A percentile compares a stretch with the other conserved stretches of the same genome.
Conservation (phyloP, 2,113 vertebrate genomes). For the Sigmodon hispidus region DNA sequence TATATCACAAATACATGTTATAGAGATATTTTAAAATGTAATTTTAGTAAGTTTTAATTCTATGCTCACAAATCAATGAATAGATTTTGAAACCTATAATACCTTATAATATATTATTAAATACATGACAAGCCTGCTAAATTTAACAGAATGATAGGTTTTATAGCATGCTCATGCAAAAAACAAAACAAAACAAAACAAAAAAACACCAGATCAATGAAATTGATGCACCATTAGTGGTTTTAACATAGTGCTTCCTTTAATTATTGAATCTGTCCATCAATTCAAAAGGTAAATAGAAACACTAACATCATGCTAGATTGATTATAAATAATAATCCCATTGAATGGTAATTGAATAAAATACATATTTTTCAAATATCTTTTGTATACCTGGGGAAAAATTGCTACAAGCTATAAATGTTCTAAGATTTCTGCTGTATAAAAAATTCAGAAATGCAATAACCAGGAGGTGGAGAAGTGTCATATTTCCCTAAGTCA, state of each 20-base stretch:
- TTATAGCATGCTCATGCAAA: not conserved
- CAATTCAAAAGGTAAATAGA: slow-evolving; percentile 42
- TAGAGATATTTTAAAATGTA: slow-evolving; percentile 48
- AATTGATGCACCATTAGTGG: not conserved
- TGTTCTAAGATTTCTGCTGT: not conserved
- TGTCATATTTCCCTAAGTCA: not conserved
- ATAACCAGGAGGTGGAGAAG: not conserved
- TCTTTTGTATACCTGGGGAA: not conserved
- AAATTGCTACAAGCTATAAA: not conserved
- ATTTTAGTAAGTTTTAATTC: slow-evolving; percentile 25
- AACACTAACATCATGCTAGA: not conserved
- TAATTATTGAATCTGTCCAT: slow-evolving; percentile 14
- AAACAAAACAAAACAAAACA: not conserved
- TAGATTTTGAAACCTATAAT: slow-evolving; percentile 22
- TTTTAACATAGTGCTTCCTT: not conserved
- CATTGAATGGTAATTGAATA: slow-evolving; percentile 26
- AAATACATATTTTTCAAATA: slow-evolving; percentile 5
- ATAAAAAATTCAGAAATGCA: slow-evolving; percentile 7
- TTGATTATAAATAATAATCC: not conserved
- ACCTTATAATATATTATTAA: slow-evolving; percentile 31
- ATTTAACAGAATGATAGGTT: slow-evolving; percentile 52
- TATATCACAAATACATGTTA: not conserved
- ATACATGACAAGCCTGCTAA: not conserved
- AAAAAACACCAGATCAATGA: not conserved
- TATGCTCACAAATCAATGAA: not conserved